Base-by-base conservation (phyloP, 2,113 vertebrate genomes). In the Vidua macroura region DNA sequence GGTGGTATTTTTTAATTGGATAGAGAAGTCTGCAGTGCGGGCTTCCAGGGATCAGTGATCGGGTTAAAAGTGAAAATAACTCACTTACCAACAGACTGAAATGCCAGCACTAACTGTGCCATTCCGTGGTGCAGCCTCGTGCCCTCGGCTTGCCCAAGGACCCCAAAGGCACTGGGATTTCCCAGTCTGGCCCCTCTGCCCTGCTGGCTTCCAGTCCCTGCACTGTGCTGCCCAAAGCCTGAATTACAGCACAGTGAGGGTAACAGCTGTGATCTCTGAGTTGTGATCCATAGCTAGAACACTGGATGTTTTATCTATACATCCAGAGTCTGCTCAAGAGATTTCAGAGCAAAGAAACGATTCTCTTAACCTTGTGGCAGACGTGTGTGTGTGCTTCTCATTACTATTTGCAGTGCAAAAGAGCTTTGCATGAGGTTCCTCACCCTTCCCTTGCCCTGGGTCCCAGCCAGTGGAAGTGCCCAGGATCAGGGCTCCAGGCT, bases 301-400 rank as follows among this genome's bases (percentile, higher is more conserved):
- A 28, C 20, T 37, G 0, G 4, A 16, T 18, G 3, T 55, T 66
- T 63, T 39, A 20, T 33, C 56, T 56, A 9, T 33, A 69, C 15
- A 60, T 27, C 39, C 67, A 58, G 35, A 55, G 27, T 25, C 23
- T 35, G 0, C 41, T 48, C 31, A 16, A 46, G 39, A 37, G 35
- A 37, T 44, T 64, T 79, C 66, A 82, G 60, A 63, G 49, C 41
- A 79, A 55, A 56, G 15, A 53, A 43, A 44, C 31, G 44, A 12
- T 75, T 84, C 74, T 48, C 43, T 67, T 43, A 79, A 46, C 68
- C 28, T 67, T n/a, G 16, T 51, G 62, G 23, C 60, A 43, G 46
- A 37, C 0, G 1, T 35, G 3, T 63, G 21, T 44, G 3, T 41
- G 33, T 44, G 28, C 8, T 44, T 49, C 28, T 30, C 22, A 33